phyloP scores from a whole-genome alignment of 2,113 vertebrate species.

The Semnornis frantzii region DNA sequence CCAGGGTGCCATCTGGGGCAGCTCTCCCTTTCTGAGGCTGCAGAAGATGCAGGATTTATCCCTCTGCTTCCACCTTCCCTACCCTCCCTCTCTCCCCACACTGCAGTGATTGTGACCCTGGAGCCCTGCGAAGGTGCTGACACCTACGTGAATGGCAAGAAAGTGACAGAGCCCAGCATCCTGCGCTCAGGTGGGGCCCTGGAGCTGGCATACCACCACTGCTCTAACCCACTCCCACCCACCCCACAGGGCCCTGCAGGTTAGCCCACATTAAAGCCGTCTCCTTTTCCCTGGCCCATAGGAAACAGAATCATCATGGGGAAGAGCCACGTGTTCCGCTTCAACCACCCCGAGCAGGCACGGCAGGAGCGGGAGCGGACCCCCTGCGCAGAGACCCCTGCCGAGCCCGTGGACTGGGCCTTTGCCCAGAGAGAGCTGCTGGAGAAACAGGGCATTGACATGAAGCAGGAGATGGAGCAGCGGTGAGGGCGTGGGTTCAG shows the following conservation, averaged over 20 bases:
- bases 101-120: conserved; percentile 84
- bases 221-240: neutral
- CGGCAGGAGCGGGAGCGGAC: conserved; percentile 92
- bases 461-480: conserved; percentile 99
- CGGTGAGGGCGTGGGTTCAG: conserved; percentile 75
- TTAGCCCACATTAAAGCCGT: neutral
- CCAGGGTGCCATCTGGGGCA: neutral
- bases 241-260: rapidly evolving
- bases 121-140: conserved; percentile 95
- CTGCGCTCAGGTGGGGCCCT: conserved; percentile 87
- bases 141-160: conserved; percentile 95
- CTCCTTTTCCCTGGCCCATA: conserved; percentile 4
- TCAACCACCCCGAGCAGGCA: conserved; percentile 96
- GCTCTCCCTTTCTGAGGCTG: neutral
- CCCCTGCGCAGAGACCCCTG: conserved; percentile 88
- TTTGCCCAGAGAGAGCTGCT: conserved; percentile 95
- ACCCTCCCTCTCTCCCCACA: neutral
- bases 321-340: conserved; percentile 98
- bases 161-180: conserved; percentile 89
- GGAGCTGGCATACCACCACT: rapidly evolving
- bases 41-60: neutral
- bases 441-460: conserved; percentile 98
- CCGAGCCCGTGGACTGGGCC: conserved; percentile 95
- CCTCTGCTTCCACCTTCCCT: neutral
- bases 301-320: conserved; percentile 98